These are phyloP conservation scores for Drosophila setosimentum DNA, from an alignment of 2,888 invertebrate genomes.

Conservation along the genomic window DNA sequence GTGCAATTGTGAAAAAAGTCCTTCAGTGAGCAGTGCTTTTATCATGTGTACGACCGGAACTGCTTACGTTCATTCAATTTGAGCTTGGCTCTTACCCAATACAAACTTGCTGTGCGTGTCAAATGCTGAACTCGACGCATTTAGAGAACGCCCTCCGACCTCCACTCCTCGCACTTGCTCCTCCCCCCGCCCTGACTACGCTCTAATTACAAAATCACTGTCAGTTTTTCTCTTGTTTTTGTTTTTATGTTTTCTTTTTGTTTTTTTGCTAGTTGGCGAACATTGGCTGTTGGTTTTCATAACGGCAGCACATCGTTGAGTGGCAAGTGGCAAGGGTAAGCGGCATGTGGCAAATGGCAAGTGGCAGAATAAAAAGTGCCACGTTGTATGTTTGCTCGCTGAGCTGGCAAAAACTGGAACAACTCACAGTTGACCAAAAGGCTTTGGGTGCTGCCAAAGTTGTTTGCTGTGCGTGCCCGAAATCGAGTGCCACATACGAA, in stretches of 20 bases:
- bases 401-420: conserved; percentile 61
- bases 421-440: conserved; percentile 64
- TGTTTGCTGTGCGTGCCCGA: conserved; percentile 63
- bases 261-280: conserved; percentile 24
- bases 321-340: conserved; percentile 30
- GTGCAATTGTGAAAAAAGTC: not conserved
- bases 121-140: conserved; percentile 63
- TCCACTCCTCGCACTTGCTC: not conserved
- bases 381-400: conserved; percentile 69
- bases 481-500: conserved; percentile 44
- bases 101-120: conserved; percentile 71
- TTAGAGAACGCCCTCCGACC: conserved; percentile 14
- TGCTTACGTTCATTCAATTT: conserved; percentile 7
- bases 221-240: conserved; percentile 34
- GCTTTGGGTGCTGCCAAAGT: conserved; percentile 37
- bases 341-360: conserved; percentile 39
- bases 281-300: conserved; percentile 54
- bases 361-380: conserved; percentile 56
- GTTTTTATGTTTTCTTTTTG: conserved; percentile 9
- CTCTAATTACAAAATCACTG: conserved; percentile 67
- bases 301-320: conserved; percentile 61
- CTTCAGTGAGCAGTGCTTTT: not conserved
- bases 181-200: conserved; percentile 4
- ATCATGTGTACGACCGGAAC: not conserved
- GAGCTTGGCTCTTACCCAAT: not conserved